Percentiles rank a stretch among this genome's conserved stretches.
phyloP scores from a whole-genome alignment of 2,113 vertebrate genomes.

The Trichomycterus rosablanca region DNA sequence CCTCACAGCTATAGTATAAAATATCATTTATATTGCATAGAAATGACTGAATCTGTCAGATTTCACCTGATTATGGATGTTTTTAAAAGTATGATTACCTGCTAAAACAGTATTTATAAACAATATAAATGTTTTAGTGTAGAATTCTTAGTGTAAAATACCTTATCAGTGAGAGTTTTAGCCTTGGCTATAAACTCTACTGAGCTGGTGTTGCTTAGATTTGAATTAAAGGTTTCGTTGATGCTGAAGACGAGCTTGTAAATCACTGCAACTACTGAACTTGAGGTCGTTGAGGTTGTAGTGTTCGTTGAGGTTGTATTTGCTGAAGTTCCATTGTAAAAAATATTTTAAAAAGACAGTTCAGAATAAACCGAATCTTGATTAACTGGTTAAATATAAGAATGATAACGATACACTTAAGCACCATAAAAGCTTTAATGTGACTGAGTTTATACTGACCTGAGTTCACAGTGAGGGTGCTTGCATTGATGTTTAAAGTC shows the following conservation, averaged over 20 bases:
- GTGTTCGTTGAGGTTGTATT: neutral
- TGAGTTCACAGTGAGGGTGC: too few species aligned
- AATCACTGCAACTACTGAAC: neutral
- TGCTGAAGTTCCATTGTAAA: neutral
- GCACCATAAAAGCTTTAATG: too few species aligned
- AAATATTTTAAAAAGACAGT: neutral
- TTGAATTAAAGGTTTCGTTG: neutral
- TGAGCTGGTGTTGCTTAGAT: conserved; percentile 1
- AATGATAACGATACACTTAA: too few species aligned
- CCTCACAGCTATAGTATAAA: too few species aligned
- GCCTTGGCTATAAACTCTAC: neutral
- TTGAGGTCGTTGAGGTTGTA: too few species aligned
- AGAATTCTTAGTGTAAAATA: neutral
- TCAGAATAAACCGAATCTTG: neutral
- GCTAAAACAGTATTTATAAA: neutral
- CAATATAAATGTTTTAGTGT: neutral
- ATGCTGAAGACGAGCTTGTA: neutral
- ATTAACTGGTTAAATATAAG: too few species aligned
- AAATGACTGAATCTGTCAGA: too few species aligned
- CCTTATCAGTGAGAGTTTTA: neutral
- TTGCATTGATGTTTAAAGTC: too few species aligned
- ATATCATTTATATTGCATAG: too few species aligned
- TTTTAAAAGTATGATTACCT: too few species aligned
- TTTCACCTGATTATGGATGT: neutral
- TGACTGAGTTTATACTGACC: too few species aligned